phyloP scores from a whole-genome alignment of 2,888 invertebrate genomes.

The Rosalia funebris region DNA sequence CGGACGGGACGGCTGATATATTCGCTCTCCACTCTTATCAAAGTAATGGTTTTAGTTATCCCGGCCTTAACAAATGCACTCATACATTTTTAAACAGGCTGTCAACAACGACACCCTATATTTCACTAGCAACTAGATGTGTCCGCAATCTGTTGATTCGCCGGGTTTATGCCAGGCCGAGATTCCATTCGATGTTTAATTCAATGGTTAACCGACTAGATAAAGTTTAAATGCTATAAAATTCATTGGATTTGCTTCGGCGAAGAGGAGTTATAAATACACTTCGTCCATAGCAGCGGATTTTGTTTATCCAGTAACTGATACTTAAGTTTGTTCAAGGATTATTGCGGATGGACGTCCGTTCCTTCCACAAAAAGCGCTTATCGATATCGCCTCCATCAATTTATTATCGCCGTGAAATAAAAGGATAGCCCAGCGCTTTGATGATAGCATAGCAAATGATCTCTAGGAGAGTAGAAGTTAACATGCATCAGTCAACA shows the following conservation, averaged over 20 bases:
- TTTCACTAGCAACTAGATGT: slow-evolving; percentile 43
- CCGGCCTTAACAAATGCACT: slow-evolving; percentile 52
- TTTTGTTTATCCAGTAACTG: slow-evolving; percentile 1
- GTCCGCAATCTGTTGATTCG: slow-evolving; percentile 47
- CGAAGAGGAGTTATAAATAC: slow-evolving; percentile 29
- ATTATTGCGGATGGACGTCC: too few species aligned
- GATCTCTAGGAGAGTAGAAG: too few species aligned
- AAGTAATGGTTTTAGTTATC: slow-evolving; percentile 54
- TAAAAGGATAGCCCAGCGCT: too few species aligned
- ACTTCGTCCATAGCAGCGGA: slow-evolving; percentile 1
- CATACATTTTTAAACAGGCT: slow-evolving; percentile 57
- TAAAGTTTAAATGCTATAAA: slow-evolving; percentile 29
- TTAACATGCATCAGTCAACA: too few species aligned
- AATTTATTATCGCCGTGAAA: too few species aligned
- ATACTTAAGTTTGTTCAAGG: background rate
- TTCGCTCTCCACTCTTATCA: slow-evolving; percentile 57
- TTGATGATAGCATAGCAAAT: too few species aligned
- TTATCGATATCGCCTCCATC: too few species aligned
- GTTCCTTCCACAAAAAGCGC: too few species aligned
- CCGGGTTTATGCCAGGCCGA: slow-evolving; percentile 18
- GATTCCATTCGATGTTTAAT: slow-evolving; percentile 28
- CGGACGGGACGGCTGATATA: slow-evolving; percentile 47
- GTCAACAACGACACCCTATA: slow-evolving; percentile 47
- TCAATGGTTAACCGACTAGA: slow-evolving; percentile 14
- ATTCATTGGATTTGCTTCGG: slow-evolving; percentile 20